Percentiles rank a stretch among this genome's conserved stretches.
Evolutionary conservation across 2,113 vertebrate genomes (phyloP).

Genomic region (Prinia subflava): DNA sequence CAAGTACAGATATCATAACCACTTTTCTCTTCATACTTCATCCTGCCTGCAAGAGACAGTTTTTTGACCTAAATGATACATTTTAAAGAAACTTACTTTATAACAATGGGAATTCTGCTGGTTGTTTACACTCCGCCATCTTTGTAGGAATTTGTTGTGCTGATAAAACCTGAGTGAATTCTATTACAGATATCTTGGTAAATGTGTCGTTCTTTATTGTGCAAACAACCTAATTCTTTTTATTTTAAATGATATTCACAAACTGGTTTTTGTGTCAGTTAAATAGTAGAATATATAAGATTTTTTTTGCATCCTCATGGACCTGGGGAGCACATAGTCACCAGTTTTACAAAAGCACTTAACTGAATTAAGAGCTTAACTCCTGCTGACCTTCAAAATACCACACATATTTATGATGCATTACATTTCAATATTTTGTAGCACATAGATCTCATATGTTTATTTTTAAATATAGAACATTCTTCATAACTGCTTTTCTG

Average conservation of each 20-base stretch:
- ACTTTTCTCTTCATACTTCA: neutral
- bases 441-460: neutral
- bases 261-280: neutral
- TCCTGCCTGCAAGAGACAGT: neutral
- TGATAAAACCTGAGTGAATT: neutral
- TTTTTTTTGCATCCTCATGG: neutral
- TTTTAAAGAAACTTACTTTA: neutral
- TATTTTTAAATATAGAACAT: neutral
- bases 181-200: neutral
- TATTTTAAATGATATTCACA: neutral
- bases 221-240: neutral
- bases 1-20: neutral
- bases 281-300: neutral
- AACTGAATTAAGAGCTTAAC: neutral
- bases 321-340: neutral
- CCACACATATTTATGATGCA: neutral
- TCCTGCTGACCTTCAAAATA: neutral
- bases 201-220: neutral
- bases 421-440: neutral
- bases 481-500: neutral
- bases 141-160: neutral
- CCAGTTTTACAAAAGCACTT: neutral
- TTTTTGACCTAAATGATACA: neutral
- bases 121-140: neutral
- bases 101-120: neutral